These are phyloP conservation scores for Cnemophilus loriae DNA, from an alignment of 2,113 vertebrate species.

Conservation along the genomic window DNA sequence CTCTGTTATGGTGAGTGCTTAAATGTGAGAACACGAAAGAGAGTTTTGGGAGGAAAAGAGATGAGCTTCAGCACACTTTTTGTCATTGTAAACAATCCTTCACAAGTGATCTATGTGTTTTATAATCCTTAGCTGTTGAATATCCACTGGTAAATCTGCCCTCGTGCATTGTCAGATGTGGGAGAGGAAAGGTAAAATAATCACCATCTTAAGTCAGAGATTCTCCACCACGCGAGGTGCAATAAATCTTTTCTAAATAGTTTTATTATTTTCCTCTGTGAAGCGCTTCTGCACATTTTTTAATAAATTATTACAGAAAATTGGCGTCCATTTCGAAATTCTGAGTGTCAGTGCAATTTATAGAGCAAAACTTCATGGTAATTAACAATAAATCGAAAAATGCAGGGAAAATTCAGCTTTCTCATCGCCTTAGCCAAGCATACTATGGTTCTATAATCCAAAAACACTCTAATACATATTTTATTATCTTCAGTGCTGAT, in stretches of 20 bases:
- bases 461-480: background rate
- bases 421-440: background rate
- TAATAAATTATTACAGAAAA: conserved; percentile 48
- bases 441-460: background rate
- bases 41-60: background rate
- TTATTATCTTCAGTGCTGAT: background rate
- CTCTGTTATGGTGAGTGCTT: background rate
- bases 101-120: background rate
- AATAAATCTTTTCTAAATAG: conserved; percentile 59
- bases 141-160: conserved; percentile 33
- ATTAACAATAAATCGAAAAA: conserved; percentile 60
- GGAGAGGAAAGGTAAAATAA: background rate
- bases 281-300: conserved; percentile 25
- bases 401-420: conserved; percentile 12
- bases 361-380: conserved; percentile 17
- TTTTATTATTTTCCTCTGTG: conserved; percentile 29
- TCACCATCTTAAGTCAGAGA: conserved; percentile 3
- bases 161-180: background rate
- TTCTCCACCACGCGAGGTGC: background rate
- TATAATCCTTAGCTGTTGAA: background rate
- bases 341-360: conserved; percentile 26
- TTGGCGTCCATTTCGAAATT: conserved; percentile 37
- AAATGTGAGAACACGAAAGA: background rate
- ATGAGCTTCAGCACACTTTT: background rate
- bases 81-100: background rate